Evolutionary conservation across 2,797 vertebrate species (phyloP).

Genomic region (Acanthis flammea): DNA sequence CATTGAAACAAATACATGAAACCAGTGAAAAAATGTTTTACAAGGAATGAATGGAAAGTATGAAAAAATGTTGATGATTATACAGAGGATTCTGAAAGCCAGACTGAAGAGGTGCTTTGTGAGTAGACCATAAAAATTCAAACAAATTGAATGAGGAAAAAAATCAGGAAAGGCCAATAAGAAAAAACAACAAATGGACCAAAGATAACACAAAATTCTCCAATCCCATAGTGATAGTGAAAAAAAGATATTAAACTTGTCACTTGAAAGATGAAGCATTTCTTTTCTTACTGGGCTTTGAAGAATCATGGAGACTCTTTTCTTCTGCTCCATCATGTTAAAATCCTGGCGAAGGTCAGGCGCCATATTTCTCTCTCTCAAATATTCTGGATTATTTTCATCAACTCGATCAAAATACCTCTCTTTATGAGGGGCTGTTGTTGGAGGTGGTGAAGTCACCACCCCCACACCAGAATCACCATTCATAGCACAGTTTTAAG

Average conservation of each 20-base stretch:
- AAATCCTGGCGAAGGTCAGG: conserved; percentile 98
- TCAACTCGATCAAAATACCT: conserved; percentile 97
- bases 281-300: conserved; percentile 90
- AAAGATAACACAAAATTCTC: not conserved
- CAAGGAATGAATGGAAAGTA: not conserved
- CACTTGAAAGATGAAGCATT: not conserved
- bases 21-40: not conserved
- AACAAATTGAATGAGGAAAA: not conserved
- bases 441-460: conserved; percentile 95
- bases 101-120: not conserved
- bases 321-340: conserved; percentile 99
- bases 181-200: not conserved
- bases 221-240: not conserved
- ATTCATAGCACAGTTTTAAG: conserved; percentile 85
- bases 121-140: not conserved
- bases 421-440: conserved; percentile 94
- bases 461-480: conserved; percentile 91
- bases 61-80: not conserved
- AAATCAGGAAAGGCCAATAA: not conserved
- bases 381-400: conserved; percentile 94
- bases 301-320: conserved; percentile 98
- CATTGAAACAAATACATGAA: not conserved
- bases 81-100: not conserved
- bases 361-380: conserved; percentile 97
- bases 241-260: not conserved